Evolutionary conservation across 1,140 invertebrate genomes (phyloP).

Genomic region (Papilio aristodemus): DNA sequence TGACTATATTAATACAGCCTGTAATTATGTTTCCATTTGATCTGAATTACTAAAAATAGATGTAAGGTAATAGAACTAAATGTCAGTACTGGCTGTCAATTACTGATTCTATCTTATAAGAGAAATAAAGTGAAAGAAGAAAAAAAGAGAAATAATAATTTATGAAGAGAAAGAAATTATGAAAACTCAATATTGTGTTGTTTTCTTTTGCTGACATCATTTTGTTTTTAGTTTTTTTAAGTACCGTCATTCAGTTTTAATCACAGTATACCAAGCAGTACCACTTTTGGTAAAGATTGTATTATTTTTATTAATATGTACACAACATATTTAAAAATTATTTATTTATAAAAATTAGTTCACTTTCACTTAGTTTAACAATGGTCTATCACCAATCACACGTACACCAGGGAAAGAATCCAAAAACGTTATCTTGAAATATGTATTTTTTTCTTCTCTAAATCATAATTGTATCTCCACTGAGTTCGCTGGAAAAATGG

Average conservation of each 20-base stretch:
- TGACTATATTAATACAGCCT: too few relatives aligned
- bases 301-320: background rate
- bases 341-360: slow-evolving; percentile 2
- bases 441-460: background rate
- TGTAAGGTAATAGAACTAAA: too few relatives aligned
- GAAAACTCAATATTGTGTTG: background rate
- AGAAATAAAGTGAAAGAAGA: background rate
- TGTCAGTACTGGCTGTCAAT: too few relatives aligned
- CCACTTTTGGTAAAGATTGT: too few relatives aligned
- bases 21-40: too few relatives aligned
- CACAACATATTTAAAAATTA: background rate
- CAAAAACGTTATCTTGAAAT: background rate
- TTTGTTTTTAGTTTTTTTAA: too few relatives aligned
- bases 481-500: too few relatives aligned
- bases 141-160: background rate
- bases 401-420: background rate
- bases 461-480: background rate
- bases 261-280: too few relatives aligned
- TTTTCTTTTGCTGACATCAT: background rate
- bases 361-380: background rate
- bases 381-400: background rate
- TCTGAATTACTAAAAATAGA: too few relatives aligned
- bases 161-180: background rate
- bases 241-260: too few relatives aligned
- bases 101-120: background rate